These are phyloP conservation scores for Cenopis cana DNA, from an alignment of 2,888 invertebrate species.

Conservation along the genomic window DNA sequence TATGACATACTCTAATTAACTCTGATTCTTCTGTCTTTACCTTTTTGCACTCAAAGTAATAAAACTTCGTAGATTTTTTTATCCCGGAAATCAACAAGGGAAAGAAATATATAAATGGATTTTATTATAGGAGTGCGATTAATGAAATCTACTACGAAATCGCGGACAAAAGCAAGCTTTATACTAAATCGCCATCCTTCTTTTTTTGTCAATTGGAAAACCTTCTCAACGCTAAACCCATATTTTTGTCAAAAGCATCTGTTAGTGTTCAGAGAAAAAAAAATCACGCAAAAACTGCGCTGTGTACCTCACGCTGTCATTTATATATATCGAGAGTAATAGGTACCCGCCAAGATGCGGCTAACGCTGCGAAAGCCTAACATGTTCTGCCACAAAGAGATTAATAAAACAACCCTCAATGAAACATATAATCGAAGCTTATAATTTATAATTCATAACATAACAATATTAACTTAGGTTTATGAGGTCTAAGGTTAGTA, in stretches of 20 bases:
- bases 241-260: conserved; percentile 52
- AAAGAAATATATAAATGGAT: no score
- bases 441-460: background rate
- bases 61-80: no score
- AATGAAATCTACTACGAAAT: no score
- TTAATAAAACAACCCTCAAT: conserved; percentile 47
- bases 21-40: no score
- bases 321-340: conserved; percentile 79
- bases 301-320: conserved; percentile 69
- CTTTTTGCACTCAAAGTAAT: no score
- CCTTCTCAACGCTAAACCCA: conserved; percentile 3
- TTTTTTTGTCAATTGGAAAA: conserved; percentile 20
- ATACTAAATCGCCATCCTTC: background rate
- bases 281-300: conserved; percentile 69
- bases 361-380: conserved; percentile 72
- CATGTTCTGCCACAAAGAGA: conserved; percentile 72
- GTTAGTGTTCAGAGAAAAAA: conserved; percentile 59
- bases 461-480: background rate
- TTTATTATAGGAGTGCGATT: no score
- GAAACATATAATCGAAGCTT: background rate
- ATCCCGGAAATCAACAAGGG: no score
- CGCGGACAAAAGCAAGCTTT: background rate
- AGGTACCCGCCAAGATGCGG: conserved; percentile 66
- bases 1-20: background rate
- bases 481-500: background rate